These are phyloP conservation scores for Zosterops japonicus DNA, from an alignment of 2,113 vertebrate species.

Conservation along the genomic window DNA sequence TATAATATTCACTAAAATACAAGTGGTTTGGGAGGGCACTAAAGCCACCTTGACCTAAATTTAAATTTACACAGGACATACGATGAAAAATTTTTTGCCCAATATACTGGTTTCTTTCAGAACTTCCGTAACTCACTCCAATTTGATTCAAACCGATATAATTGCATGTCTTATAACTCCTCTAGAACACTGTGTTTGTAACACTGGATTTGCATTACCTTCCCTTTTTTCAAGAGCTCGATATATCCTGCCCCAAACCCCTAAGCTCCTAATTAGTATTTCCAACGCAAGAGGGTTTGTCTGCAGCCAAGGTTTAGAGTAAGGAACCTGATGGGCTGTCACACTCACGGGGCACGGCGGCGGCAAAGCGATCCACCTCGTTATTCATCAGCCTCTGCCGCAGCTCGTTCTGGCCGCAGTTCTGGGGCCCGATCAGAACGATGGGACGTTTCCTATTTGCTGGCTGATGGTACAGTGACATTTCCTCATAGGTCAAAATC, in stretches of 20 bases:
- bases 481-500: conserved; percentile 94
- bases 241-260: neutral
- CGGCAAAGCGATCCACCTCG: conserved; percentile 87
- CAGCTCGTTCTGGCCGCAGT: conserved; percentile 90
- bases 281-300: neutral
- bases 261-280: neutral
- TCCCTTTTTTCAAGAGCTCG: neutral
- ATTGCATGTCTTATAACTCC: neutral
- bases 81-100: neutral
- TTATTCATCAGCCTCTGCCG: conserved; percentile 86
- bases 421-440: conserved; percentile 88
- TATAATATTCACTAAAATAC: neutral
- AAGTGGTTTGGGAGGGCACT: neutral
- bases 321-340: neutral
- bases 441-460: conserved; percentile 91
- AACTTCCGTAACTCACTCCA: neutral
- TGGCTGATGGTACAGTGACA: conserved; percentile 95
- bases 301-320: neutral
- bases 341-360: conserved; percentile 90
- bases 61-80: neutral
- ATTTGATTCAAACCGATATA: neutral
- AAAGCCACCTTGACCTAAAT: neutral
- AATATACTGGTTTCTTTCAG: neutral
- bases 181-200: neutral
- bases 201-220: neutral